phyloP scores from a whole-genome alignment of 30 jellyfish, hydroid and myxozoan species.

The Hydractinia symbiolongicarpus region DNA sequence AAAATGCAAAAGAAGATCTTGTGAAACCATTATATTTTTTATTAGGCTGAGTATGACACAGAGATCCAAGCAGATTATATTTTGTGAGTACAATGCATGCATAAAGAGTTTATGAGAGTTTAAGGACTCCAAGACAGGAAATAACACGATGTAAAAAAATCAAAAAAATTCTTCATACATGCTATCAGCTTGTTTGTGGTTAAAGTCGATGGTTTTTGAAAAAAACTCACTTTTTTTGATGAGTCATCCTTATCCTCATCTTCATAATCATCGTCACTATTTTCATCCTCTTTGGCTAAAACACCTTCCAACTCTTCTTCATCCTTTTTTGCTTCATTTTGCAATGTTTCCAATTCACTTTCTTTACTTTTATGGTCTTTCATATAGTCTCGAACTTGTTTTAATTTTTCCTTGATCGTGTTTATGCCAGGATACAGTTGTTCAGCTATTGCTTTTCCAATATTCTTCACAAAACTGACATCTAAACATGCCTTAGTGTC shows the following conservation, averaged over 20 bases:
- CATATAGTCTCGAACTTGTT: constrained; percentile 50
- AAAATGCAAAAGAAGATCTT: too few relatives aligned
- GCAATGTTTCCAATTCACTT: neutral
- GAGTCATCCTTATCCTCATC: constrained; percentile 20
- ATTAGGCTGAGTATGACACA: too few relatives aligned
- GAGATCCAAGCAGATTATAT: too few relatives aligned
- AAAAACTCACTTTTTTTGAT: too few relatives aligned
- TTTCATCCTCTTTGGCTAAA: constrained; percentile 17
- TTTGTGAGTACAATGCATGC: too few relatives aligned
- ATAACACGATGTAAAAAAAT: too few relatives aligned
- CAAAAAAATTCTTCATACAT: too few relatives aligned
- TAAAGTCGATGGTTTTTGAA: too few relatives aligned
- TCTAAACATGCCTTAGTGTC: constrained; percentile 60
- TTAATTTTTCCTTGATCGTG: constrained; percentile 33
- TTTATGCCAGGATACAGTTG: constrained; percentile 61
- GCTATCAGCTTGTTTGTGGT: too few relatives aligned
- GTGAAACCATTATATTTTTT: too few relatives aligned
- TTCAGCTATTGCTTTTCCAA: constrained; percentile 45
- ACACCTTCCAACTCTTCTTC: constrained; percentile 35
- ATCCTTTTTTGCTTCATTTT: constrained; percentile 40
- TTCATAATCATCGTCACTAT: constrained; percentile 18
- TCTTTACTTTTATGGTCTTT: constrained; percentile 29
- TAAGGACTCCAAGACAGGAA: too few relatives aligned
- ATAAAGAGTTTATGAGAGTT: too few relatives aligned
- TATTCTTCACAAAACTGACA: constrained; percentile 38